Conservation (phyloP, 2,113 vertebrate genomes). For the Suricata suricatta region DNA sequence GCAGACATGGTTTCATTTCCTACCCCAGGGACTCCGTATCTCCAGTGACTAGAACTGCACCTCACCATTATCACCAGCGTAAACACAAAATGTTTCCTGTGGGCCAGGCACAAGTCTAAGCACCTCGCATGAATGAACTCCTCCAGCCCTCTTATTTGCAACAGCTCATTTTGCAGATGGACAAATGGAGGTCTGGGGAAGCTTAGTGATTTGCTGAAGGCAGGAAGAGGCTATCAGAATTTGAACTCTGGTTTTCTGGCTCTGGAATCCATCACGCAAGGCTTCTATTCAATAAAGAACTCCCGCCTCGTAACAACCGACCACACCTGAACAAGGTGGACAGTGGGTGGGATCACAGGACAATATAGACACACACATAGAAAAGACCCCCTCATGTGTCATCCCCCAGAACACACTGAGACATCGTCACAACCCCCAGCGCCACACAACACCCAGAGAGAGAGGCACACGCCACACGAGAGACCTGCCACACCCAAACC, state of each 20-base stretch:
- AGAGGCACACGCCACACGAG: background rate
- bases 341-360: background rate
- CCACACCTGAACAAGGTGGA: background rate
- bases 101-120: background rate
- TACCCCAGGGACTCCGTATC: background rate
- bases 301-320: background rate
- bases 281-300: background rate
- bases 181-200: background rate
- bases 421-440: background rate
- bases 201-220: background rate
- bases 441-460: background rate
- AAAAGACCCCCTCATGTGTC: background rate
- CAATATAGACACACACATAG: background rate
- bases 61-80: background rate
- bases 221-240: background rate
- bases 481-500: constrained; percentile 38
- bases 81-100: background rate
- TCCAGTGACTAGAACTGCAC: background rate
- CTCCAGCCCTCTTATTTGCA: background rate
- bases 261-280: background rate
- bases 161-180: background rate
- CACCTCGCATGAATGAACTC: background rate
- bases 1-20: background rate
- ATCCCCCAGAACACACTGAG: background rate
- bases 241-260: background rate